Evolutionary conservation across 2,113 vertebrate species (phyloP).

Genomic region (Hepsetus odoe): DNA sequence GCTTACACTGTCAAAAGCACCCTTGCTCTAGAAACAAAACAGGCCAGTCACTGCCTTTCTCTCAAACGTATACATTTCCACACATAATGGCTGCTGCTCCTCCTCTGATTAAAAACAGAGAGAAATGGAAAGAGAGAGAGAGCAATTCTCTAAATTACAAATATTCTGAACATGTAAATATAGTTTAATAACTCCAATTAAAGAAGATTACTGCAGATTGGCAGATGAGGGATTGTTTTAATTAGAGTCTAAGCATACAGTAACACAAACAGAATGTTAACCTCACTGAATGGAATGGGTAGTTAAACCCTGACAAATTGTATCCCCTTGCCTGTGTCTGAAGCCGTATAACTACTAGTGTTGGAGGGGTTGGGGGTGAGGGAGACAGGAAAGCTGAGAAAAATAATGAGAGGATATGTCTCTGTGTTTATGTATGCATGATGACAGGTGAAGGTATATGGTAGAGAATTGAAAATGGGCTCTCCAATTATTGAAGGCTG

Average conservation of each 20-base stretch:
- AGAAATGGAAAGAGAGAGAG: constrained; percentile 69
- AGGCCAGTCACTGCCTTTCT: constrained; percentile 94
- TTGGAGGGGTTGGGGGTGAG: constrained; percentile 27
- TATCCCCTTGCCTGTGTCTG: constrained; percentile 72
- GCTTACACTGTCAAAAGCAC: constrained; percentile 96
- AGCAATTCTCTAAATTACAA: constrained; percentile 99
- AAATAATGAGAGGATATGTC: constrained; percentile 18
- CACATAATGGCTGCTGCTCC: constrained; percentile 87
- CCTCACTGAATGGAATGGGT: constrained; percentile 91
- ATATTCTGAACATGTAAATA: constrained; percentile 99
- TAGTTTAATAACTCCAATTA: constrained; percentile 99
- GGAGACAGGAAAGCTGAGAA: neutral
- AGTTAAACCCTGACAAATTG: constrained; percentile 82
- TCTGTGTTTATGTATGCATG: constrained; percentile 33
- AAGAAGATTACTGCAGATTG: constrained; percentile 99
- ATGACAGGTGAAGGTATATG: constrained; percentile 40
- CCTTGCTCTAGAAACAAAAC: constrained; percentile 78
- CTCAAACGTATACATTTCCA: constrained; percentile 56
- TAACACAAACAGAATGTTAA: constrained; percentile 99
- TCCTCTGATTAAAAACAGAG: constrained; percentile 97
- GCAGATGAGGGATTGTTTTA: constrained; percentile 99
- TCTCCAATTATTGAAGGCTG: constrained; percentile 51
- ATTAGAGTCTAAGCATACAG: constrained; percentile 99
- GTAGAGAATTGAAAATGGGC: constrained; percentile 68
- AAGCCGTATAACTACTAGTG: constrained; percentile 76